phyloP scores from a whole-genome alignment of 2,797 vertebrate genomes.

The Crenichthys baileyi region DNA sequence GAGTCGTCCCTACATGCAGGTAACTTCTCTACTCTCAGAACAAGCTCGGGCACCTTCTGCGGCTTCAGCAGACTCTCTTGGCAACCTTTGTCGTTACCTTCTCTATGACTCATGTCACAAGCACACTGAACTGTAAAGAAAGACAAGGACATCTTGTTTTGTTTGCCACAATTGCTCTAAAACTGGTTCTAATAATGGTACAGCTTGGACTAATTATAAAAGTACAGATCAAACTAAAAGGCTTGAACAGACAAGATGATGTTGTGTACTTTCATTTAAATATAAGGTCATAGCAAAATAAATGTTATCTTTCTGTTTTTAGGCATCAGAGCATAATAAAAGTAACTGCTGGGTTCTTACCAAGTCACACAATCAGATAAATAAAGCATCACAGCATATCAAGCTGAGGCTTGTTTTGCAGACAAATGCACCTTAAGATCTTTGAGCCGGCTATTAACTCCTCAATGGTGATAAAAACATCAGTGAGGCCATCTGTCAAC shows the following conservation, averaged over 20 bases:
- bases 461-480: neutral
- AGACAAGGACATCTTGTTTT: constrained; percentile 9
- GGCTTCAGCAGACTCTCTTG: constrained; percentile 21
- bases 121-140: constrained; percentile 17
- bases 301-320: neutral
- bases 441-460: neutral
- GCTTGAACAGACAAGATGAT: neutral
- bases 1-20: constrained; percentile 5
- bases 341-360: neutral
- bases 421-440: neutral
- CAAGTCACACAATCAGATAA: neutral
- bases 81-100: constrained; percentile 32
- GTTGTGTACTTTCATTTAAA: neutral
- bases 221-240: neutral
- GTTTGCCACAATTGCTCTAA: neutral
- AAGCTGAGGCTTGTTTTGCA: neutral
- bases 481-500: neutral
- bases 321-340: neutral
- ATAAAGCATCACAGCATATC: neutral
- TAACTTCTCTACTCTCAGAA: constrained; percentile 17
- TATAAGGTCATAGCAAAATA: neutral
- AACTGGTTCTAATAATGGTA: neutral
- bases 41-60: constrained; percentile 51
- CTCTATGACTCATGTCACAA: constrained; percentile 50
- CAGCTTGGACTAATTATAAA: neutral